A percentile compares a stretch with the other conserved stretches of the same genome.
phyloP scores from a whole-genome alignment of 2,888 invertebrate species.

The Euplagia quadripunctaria region DNA sequence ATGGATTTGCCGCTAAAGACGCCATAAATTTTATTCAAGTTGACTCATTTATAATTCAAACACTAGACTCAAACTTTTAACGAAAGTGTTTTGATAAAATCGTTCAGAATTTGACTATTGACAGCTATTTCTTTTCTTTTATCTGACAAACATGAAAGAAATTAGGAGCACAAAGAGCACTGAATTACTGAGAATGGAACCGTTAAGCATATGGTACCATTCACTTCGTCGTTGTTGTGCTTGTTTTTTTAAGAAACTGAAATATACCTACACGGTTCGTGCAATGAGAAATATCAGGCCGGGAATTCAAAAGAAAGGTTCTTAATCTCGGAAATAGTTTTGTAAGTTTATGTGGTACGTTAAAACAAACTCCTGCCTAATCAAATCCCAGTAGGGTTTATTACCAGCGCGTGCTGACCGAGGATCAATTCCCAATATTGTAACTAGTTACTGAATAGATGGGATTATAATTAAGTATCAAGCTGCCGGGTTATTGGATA shows the following conservation, averaged over 20 bases:
- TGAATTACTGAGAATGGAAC: background rate
- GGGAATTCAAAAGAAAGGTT: background rate
- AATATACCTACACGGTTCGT: background rate
- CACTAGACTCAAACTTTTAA: conserved; percentile 35
- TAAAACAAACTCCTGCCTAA: conserved; percentile 47
- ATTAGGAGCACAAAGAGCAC: background rate
- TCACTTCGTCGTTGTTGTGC: background rate
- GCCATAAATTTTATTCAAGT: conserved; percentile 39
- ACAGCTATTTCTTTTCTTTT: background rate
- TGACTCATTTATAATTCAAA: conserved; percentile 46
- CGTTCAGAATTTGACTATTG: background rate
- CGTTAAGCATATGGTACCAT: background rate
- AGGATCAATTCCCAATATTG: conserved; percentile 53
- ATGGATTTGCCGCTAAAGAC: conserved; percentile 42
- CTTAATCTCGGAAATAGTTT: background rate
- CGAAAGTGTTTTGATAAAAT: conserved; percentile 25
- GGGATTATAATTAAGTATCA: conserved; percentile 63
- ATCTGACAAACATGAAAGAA: background rate
- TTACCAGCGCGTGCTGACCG: conserved; percentile 28
- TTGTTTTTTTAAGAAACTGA: background rate
- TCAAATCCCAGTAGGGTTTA: conserved; percentile 42
- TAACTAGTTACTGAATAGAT: conserved; percentile 43
- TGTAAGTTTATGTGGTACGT: conserved; percentile 13
- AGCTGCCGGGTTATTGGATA: conserved; percentile 67
- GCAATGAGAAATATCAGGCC: background rate